Conservation (phyloP, 2,113 vertebrate genomes). For the Dasypus novemcinctus region DNA sequence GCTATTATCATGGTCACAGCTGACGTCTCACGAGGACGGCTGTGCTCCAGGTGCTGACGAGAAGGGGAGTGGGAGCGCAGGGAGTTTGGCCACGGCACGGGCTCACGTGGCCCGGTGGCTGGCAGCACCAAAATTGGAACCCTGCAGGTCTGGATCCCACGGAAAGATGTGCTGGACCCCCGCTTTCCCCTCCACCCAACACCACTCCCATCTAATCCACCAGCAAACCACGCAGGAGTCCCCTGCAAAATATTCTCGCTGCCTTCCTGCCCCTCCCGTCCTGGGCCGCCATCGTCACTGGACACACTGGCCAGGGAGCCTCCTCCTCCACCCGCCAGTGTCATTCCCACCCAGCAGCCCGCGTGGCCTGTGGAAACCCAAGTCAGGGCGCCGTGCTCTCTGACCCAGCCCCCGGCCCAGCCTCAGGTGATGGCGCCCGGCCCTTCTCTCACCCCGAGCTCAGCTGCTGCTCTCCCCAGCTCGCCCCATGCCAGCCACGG, state of each 20-base stretch:
- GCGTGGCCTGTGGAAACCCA: background rate
- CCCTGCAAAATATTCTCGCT: background rate
- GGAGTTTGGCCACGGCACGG: background rate
- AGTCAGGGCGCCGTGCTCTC: too few relatives aligned
- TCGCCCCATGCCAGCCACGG: background rate
- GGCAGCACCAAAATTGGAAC: too few relatives aligned
- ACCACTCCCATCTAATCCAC: too few relatives aligned
- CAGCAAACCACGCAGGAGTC: background rate
- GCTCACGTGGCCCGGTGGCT: background rate
- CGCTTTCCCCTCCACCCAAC: background rate
- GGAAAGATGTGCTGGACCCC: background rate
- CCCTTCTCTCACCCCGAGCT: background rate
- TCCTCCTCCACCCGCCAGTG: background rate
- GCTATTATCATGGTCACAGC: rapidly evolving
- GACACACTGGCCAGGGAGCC: background rate
- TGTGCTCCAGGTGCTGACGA: background rate
- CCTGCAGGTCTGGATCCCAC: background rate
- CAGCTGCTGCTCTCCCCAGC: background rate
- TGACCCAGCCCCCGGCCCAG: background rate
- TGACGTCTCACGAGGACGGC: background rate
- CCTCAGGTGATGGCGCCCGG: too few relatives aligned
- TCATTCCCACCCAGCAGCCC: background rate
- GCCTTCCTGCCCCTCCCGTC: background rate
- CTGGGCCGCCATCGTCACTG: background rate
- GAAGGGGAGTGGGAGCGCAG: too few relatives aligned